A percentile compares a stretch with the other conserved stretches of the same genome.
Evolutionary conservation across 2,113 vertebrate species (phyloP).

Genomic region (Eurystomus gularis): DNA sequence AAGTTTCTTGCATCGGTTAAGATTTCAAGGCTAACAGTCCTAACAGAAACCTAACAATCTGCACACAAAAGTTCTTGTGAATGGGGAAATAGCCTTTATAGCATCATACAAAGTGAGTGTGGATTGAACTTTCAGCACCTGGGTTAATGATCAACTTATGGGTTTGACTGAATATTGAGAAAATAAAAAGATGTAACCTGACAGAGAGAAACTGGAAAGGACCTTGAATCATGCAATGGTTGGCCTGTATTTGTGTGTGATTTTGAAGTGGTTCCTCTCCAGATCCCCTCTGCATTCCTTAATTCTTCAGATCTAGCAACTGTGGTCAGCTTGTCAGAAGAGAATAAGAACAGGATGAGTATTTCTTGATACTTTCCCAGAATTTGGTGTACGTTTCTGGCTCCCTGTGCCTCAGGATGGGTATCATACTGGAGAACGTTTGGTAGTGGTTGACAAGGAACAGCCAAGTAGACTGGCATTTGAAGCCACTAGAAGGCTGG

Average conservation of each 20-base stretch:
- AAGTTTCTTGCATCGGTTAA: background rate
- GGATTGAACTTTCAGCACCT: background rate
- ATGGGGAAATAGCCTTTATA: background rate
- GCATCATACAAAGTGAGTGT: background rate
- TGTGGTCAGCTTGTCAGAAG: background rate
- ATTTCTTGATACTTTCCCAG: background rate
- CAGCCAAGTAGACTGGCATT: background rate
- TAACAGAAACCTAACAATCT: background rate
- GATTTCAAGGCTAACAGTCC: background rate
- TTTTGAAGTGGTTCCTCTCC: background rate
- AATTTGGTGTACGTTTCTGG: background rate
- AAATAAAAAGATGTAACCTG: background rate
- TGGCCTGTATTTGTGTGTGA: background rate
- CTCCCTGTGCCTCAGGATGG: background rate
- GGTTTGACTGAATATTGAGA: background rate
- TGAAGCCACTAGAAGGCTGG: background rate
- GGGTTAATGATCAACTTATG: background rate
- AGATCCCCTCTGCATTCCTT: background rate
- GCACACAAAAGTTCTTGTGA: background rate
- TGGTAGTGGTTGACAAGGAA: background rate
- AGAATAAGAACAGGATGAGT: background rate
- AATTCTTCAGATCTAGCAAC: background rate
- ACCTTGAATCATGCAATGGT: background rate
- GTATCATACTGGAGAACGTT: background rate
- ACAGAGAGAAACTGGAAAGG: background rate